phyloP scores from a whole-genome alignment of 2,113 vertebrate species.

The Xiphophorus couchianus region DNA sequence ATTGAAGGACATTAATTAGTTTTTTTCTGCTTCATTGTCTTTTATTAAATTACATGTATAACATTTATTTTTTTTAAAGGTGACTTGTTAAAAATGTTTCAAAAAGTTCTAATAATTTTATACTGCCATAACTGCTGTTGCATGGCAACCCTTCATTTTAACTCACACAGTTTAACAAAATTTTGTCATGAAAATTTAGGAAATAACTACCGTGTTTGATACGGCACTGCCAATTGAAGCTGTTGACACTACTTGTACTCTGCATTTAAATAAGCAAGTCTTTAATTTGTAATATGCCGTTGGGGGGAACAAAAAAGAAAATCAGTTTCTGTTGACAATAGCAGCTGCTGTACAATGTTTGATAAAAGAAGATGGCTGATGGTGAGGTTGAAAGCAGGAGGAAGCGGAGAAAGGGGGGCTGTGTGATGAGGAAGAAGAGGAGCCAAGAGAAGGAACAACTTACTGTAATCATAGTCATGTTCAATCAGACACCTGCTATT shows the following conservation, averaged over 20 bases:
- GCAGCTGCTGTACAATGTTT: constrained; percentile 23
- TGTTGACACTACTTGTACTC: neutral
- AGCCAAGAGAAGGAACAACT: constrained; percentile 74
- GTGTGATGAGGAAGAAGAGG: constrained; percentile 54
- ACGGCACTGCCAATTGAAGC: neutral
- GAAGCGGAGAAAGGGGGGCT: constrained; percentile 7
- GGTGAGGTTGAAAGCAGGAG: constrained; percentile 46
- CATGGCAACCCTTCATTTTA: neutral
- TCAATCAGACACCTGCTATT: constrained; percentile 86
- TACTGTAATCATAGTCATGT: constrained; percentile 83
- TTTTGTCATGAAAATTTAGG: neutral
- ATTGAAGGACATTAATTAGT: neutral
- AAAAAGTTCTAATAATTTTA: neutral
- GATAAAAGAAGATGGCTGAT: constrained; percentile 39
- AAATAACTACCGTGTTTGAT: neutral
- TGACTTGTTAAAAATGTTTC: too few relatives aligned
- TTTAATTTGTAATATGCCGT: constrained; percentile 5
- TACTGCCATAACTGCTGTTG: neutral
- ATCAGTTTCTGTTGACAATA: constrained; percentile 37
- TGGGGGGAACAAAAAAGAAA: neutral
- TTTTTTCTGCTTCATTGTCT: neutral
- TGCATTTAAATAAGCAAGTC: constrained; percentile 12
- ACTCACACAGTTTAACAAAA: neutral
- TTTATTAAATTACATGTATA: neutral
- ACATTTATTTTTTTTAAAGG: too few relatives aligned